phyloP scores from a whole-genome alignment of 2,888 invertebrate genomes.

The Arenicola marina region DNA sequence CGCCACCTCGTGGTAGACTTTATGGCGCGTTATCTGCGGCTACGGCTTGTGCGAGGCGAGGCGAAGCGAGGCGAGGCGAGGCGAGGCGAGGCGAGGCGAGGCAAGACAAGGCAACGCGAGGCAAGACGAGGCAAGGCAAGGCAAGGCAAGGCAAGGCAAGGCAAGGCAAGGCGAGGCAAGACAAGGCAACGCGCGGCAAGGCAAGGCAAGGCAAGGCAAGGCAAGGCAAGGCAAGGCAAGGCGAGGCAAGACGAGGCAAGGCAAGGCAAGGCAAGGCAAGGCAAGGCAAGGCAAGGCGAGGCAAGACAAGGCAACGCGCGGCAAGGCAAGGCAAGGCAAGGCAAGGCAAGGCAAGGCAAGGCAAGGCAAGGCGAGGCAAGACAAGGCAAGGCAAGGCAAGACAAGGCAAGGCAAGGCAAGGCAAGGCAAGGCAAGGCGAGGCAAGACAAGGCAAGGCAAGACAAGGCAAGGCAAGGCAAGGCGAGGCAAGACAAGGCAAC shows the following conservation, averaged over 20 bases:
- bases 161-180: background rate
- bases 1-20: too few species aligned
- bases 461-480: constrained; percentile 8
- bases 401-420: background rate
- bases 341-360: constrained; percentile 1
- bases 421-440: constrained; percentile 2
- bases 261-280: background rate
- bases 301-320: too few species aligned
- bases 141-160: background rate
- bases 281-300: background rate
- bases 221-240: background rate
- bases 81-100: constrained; percentile 1
- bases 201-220: too few species aligned
- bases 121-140: background rate
- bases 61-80: background rate
- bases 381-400: background rate
- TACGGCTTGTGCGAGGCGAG: too few species aligned
- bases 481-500: constrained; percentile 5
- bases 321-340: too few species aligned
- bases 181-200: too few species aligned
- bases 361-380: background rate
- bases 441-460: constrained; percentile 7
- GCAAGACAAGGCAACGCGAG: too few species aligned
- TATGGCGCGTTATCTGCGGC: too few species aligned
- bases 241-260: background rate